phyloP scores from a whole-genome alignment of 2,888 invertebrate species.

The Alitta virens region DNA sequence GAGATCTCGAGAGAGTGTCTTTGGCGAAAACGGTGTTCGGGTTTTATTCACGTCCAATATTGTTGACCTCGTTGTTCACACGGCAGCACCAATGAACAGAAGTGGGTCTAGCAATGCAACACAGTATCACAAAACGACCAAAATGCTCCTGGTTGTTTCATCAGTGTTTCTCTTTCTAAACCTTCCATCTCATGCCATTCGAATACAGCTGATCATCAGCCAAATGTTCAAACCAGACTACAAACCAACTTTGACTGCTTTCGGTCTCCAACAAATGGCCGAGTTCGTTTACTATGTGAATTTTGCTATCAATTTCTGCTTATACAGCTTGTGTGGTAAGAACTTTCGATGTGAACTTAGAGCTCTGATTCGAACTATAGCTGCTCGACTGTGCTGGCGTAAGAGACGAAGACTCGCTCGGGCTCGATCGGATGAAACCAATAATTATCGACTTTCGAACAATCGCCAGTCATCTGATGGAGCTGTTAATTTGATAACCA shows the following conservation, averaged over 20 bases:
- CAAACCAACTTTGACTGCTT: constrained; percentile 21
- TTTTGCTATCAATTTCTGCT: constrained; percentile 38
- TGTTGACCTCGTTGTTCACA: neutral
- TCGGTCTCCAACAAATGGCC: constrained; percentile 35
- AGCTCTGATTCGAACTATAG: neutral
- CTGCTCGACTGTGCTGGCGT: too few species aligned
- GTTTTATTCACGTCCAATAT: neutral
- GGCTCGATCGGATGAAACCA: too few species aligned
- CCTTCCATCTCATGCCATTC: constrained; percentile 41
- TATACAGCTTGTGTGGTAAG: constrained; percentile 39
- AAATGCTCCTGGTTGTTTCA: constrained; percentile 37
- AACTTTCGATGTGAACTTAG: constrained; percentile 31
- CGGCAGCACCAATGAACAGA: neutral
- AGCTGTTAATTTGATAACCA: too few species aligned
- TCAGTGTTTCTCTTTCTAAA: constrained; percentile 38
- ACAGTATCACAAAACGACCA: neutral
- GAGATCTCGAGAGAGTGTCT: neutral
- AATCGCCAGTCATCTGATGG: too few species aligned
- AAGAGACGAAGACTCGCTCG: too few species aligned
- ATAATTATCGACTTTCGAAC: too few species aligned
- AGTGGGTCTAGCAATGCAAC: too few species aligned
- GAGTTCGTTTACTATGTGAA: constrained; percentile 39
- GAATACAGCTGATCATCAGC: constrained; percentile 35
- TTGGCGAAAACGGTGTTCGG: neutral
- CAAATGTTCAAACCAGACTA: constrained; percentile 23